Percentiles rank a stretch among this genome's conserved stretches.
These are phyloP conservation scores for Leptoteleia sp. DNA, from an alignment of 1,140 invertebrate species.

Conservation along the genomic window DNA sequence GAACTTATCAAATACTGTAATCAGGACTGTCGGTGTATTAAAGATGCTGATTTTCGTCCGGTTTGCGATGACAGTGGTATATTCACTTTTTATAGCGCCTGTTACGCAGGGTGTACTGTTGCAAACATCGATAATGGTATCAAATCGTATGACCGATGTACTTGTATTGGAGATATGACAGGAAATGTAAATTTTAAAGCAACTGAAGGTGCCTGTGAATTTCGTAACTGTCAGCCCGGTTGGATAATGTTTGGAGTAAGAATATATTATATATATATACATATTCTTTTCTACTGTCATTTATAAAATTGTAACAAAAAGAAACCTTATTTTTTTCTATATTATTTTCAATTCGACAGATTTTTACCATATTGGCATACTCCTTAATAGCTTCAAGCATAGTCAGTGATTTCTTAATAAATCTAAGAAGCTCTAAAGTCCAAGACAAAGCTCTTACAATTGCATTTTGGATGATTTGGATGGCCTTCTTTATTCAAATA, in stretches of 20 bases:
- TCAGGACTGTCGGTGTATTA: conserved; percentile 83
- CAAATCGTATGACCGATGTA: conserved; percentile 81
- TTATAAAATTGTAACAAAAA: too few species aligned
- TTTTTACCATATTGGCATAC: conserved; percentile 69
- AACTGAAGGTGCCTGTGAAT: conserved; percentile 82
- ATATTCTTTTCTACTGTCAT: too few species aligned
- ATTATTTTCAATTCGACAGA: conserved; percentile 60
- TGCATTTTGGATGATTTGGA: conserved; percentile 81
- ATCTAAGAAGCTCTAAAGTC: conserved; percentile 80
- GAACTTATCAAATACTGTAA: conserved; percentile 82
- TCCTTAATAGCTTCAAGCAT: conserved; percentile 75
- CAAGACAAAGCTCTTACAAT: conserved; percentile 84
- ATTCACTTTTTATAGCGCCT: conserved; percentile 85
- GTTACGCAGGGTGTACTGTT: conserved; percentile 85
- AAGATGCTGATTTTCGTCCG: conserved; percentile 84
- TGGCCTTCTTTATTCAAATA: conserved; percentile 82
- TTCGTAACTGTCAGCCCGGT: conserved; percentile 79
- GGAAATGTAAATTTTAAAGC: conserved; percentile 73
- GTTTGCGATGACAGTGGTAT: conserved; percentile 83
- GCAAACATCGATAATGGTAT: conserved; percentile 73
- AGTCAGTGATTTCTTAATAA: conserved; percentile 83
- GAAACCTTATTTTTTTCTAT: too few species aligned
- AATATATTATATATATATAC: conserved; percentile 8
- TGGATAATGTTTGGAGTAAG: conserved; percentile 82
- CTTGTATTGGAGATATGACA: conserved; percentile 75